Conservation (phyloP, 2,113 vertebrate genomes). For the Rhabdomys dilectus region DNA sequence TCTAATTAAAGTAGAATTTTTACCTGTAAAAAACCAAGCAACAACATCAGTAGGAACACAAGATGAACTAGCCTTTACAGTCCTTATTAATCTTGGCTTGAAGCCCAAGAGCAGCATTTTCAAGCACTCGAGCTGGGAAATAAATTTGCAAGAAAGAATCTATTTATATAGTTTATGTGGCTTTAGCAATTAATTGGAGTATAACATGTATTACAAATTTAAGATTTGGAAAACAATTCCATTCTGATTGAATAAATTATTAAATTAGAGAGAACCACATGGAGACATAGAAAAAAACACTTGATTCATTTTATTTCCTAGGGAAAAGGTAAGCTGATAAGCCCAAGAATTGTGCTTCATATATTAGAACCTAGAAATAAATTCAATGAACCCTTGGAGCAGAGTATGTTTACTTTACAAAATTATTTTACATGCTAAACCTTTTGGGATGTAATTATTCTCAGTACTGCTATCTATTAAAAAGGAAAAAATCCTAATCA, state of each 20-base stretch:
- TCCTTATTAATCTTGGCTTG: constrained; percentile 49
- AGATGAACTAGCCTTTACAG: background rate
- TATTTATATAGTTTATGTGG: background rate
- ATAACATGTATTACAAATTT: constrained; percentile 12
- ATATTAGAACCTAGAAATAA: background rate
- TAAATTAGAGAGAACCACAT: constrained; percentile 7
- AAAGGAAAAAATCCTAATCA: background rate
- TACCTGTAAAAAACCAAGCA: background rate
- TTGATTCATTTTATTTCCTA: constrained; percentile 40
- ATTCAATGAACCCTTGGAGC: background rate
- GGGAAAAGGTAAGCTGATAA: background rate
- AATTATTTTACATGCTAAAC: background rate
- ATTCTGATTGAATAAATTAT: background rate
- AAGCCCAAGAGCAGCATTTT: background rate
- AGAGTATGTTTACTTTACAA: background rate
- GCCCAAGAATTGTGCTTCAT: background rate
- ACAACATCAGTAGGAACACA: background rate
- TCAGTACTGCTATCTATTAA: background rate
- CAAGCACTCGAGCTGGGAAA: background rate
- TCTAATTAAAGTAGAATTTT: constrained; percentile 7
- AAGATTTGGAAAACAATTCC: constrained; percentile 38
- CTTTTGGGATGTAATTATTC: background rate
- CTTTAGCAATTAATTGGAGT: constrained; percentile 30
- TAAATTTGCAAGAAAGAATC: background rate
- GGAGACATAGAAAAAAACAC: background rate